Conservation (phyloP, 2,797 vertebrate genomes). For the Fistularia tabacaria region DNA sequence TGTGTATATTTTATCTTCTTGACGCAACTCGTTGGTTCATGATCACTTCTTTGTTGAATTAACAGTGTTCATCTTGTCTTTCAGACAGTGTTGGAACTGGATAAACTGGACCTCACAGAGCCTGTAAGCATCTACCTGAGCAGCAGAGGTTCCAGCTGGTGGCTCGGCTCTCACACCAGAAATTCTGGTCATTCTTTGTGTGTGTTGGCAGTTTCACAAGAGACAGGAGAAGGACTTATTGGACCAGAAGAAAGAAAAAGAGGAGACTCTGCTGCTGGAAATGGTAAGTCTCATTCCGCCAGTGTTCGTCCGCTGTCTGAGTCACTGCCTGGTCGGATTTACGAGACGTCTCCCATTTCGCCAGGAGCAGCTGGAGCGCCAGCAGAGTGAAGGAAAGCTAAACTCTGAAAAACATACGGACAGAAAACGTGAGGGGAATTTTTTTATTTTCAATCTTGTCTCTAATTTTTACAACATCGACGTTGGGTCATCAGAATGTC, state of each 20-base stretch:
- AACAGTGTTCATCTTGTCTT: constrained; percentile 29
- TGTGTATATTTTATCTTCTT: too few relatives aligned
- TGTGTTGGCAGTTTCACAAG: constrained; percentile 81
- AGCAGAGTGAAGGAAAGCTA: constrained; percentile 69
- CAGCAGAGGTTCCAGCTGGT: background rate
- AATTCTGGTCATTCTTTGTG: background rate
- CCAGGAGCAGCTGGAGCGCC: constrained; percentile 89
- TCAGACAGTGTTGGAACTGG: constrained; percentile 89
- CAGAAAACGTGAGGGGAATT: constrained; percentile 83
- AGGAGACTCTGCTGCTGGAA: constrained; percentile 86
- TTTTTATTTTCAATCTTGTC: background rate
- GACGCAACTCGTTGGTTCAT: too few relatives aligned
- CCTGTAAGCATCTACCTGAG: constrained; percentile 74
- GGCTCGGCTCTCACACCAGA: background rate
- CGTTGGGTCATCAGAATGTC: too few relatives aligned
- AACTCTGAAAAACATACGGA: constrained; percentile 65
- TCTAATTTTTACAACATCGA: too few relatives aligned
- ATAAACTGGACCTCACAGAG: constrained; percentile 91
- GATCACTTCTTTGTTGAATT: background rate
- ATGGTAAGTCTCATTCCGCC: constrained; percentile 75
- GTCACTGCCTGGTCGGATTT: background rate
- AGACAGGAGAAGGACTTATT: constrained; percentile 84
- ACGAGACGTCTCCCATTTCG: constrained; percentile 1
- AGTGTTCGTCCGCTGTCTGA: background rate
- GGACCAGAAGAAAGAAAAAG: constrained; percentile 91